A percentile compares a stretch with the other conserved stretches of the same genome.
These are phyloP conservation scores for Trichopria drosophilae DNA, from an alignment of 2,888 invertebrate genomes.

Conservation along the genomic window DNA sequence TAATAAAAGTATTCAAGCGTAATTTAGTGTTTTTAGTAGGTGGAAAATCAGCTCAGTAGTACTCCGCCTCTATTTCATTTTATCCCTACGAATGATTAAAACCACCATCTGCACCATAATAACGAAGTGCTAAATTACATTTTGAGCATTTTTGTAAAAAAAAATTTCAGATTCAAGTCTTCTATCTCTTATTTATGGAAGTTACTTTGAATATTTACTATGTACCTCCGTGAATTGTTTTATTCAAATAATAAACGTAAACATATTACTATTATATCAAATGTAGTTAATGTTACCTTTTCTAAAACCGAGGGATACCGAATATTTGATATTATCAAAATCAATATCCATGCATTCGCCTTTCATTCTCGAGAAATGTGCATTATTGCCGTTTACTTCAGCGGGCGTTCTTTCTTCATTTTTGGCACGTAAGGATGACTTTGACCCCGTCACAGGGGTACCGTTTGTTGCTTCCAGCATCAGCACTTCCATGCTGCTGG, in stretches of 20 bases:
- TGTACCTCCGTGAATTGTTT: too few relatives aligned
- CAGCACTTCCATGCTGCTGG: constrained; percentile 53
- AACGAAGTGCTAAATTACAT: background rate
- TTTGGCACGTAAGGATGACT: background rate
- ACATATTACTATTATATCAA: background rate
- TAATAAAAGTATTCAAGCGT: background rate
- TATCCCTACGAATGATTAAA: too few relatives aligned
- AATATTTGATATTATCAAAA: constrained; percentile 74
- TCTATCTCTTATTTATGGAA: too few relatives aligned
- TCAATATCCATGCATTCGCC: constrained; percentile 69
- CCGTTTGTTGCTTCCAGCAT: constrained; percentile 50
- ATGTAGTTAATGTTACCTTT: constrained; percentile 63
- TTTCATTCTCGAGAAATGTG: constrained; percentile 31
- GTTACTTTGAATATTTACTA: too few relatives aligned
- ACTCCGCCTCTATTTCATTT: too few relatives aligned
- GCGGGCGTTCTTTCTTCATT: constrained; percentile 2
- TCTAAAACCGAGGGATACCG: constrained; percentile 69
- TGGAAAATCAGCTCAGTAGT: too few relatives aligned
- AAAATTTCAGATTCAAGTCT: too few relatives aligned
- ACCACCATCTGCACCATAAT: too few relatives aligned
- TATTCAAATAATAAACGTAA: background rate
- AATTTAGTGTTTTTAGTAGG: background rate
- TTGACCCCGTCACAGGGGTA: background rate
- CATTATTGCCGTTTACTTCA: constrained; percentile 22
- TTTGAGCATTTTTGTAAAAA: background rate